Base-by-base conservation (phyloP, 2,797 vertebrate genomes). In the Rousettus madagascariensis region DNA sequence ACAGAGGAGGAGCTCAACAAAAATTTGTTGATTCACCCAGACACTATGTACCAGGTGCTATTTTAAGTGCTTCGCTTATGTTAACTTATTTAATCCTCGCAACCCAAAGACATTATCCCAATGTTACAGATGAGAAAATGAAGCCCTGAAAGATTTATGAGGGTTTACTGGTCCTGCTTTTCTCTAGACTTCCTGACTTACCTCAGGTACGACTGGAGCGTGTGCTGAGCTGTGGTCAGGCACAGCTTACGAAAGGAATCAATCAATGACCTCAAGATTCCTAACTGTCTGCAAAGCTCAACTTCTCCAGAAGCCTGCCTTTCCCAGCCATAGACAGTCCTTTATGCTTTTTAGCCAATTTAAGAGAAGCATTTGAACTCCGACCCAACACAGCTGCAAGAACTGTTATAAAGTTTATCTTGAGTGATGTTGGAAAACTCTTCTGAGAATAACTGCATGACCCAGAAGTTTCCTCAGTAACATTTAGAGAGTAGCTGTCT, bases 121-220 rank as follows among this genome's bases (percentile, higher is more conserved):
- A 57, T 69, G 83, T 90, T 79, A 90, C 79, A 41, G 85, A 87
- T 38, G 36, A 95, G 77, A 92, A 87, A 79, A 87, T 41, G 78
- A 82, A 87, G 59, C 71, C 38, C 69, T 77, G 85, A 95, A 55
- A 87, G 41, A 24, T 49, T 65, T 38, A 26, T n/a, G 55, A 55
- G 49, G 78, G 46, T 30, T 92, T 43, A 30, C 22, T 55, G 74
- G 57, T 55, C n/a, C 49, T 36, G 13, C 61, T 38, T 89, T 91
- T 49, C 69, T 61, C 83, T 61, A 38, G 71, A 51, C 55, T 82
- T 80, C 80, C 41, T 36, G 36, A 82, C 49, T 86, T 82, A 55
- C 55, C 36, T 65, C 11, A 7, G 28, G 26, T 20, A 46, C 6
- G 19, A 93, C 55, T n/a, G 7, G 49, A 77, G n/a, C 20, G 1